Evolutionary conservation across 2,888 invertebrate genomes (phyloP), one percentile per base, ranked within the genome.

Genomic region (Lordiphosa andalusiaca): DNA sequence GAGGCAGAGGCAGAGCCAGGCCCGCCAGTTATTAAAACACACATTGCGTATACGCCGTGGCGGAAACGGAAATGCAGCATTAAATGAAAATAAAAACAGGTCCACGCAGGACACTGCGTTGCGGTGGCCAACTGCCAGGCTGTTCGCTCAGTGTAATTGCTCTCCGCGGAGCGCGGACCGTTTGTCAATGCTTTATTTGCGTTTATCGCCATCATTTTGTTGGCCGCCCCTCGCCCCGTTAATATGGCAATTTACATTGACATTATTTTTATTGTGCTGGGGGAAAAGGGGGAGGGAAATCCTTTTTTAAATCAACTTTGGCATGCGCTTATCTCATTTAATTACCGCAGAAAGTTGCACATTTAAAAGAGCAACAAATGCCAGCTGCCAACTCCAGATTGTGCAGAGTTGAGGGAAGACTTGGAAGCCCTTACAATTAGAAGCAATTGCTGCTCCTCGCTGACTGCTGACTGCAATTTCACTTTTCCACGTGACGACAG

Each of bases 201-300:
- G 63, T 63, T 77, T 76, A 77, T 76, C 77, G 62, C 74, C 62
- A 65, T 71, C 65, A 73, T 67, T 77, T 76, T 63, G 64, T 63
- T 61, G 64, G 57, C 47, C 67, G 59, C 59, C 66, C 59, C 64
- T 59, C 44, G 47, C 39, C 65, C 69, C 56, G 69, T 80, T 80
- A 81, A 82, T 80, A 75, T 69, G 78, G 69, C 82, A 82, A 82
- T 82, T 82, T 75, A 80, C 75, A 68, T 82, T 69, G 61, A 71
- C 71, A 78, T 78, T 78, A 78, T 70, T 78, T 81, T 78, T 74
- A 77, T 68, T 70, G 51, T 55, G 50, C 55, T 30, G 30, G 30
- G 36, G 30, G 36, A 50, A 33, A 12, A 49, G 25, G 55, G 66
- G 23, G 53, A 37, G 30, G 42, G 49, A 63, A 62, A 63, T 63